Evolutionary conservation across 1,140 invertebrate genomes (phyloP).

Genomic region (Chironomus striatipennis): DNA sequence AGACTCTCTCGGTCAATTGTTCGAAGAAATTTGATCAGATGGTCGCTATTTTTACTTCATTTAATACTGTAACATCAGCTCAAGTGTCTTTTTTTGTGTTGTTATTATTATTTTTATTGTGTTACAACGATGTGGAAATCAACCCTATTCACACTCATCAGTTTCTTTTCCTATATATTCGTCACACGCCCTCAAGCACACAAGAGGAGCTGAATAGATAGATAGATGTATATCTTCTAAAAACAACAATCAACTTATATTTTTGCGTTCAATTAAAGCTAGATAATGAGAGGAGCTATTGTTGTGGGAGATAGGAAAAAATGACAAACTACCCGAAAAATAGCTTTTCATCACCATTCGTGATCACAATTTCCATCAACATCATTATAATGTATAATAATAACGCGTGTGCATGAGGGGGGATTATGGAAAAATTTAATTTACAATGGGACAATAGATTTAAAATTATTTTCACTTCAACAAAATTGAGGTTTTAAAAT

Average conservation of each 20-base stretch:
- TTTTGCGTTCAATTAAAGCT: constrained; percentile 22
- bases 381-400: constrained; percentile 6
- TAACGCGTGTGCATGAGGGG: too few relatives aligned
- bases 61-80: constrained; percentile 2
- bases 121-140: neutral
- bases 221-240: neutral
- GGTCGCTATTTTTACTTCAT: constrained; percentile 5
- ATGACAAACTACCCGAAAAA: too few relatives aligned
- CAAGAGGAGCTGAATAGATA: neutral
- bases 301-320: neutral
- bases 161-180: neutral
- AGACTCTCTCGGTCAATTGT: constrained; percentile 3
- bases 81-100: neutral
- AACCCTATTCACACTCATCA: neutral
- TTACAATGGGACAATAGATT: too few relatives aligned
- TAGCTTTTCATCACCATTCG: neutral
- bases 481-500: constrained; percentile 7
- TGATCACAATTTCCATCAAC: neutral
- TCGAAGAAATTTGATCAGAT: constrained; percentile 21
- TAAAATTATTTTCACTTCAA: constrained; percentile 3
- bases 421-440: too few relatives aligned
- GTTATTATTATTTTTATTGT: constrained; percentile 10
- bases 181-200: constrained; percentile 13
- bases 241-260: constrained; percentile 13
- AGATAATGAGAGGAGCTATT: constrained; percentile 19